Conservation (phyloP, 2,113 vertebrate genomes). For the Anguilla japonica region DNA sequence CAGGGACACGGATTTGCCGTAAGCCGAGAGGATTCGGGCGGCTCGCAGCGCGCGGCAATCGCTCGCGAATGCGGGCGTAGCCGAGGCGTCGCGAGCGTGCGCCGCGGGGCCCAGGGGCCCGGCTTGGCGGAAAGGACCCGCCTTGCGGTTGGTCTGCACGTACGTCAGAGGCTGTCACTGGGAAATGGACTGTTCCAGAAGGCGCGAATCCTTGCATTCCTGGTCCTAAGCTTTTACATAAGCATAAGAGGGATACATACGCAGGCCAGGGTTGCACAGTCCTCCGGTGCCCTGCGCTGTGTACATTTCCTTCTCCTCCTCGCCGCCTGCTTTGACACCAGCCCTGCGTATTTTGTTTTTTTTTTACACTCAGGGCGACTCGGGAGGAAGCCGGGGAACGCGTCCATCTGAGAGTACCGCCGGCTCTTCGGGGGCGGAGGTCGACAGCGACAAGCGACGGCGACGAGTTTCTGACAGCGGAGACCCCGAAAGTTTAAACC, state of each 20-base stretch:
- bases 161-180: neutral
- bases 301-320: neutral
- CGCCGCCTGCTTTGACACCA: neutral
- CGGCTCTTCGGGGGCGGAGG: neutral
- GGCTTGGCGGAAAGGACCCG: neutral
- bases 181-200: neutral
- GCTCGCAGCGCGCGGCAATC: neutral
- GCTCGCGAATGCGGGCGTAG: neutral
- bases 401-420: neutral
- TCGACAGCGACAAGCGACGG: neutral
- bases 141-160: neutral
- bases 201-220: neutral
- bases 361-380: neutral
- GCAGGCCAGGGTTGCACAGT: neutral
- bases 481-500: neutral
- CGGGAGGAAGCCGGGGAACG: neutral
- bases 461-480: neutral
- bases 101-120: neutral
- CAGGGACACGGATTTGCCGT: slow-evolving; percentile 2
- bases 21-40: neutral
- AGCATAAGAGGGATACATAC: too few relatives aligned
- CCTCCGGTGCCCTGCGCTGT: neutral
- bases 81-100: neutral
- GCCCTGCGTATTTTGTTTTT: neutral
- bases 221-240: neutral